Evolutionary conservation across 2,797 vertebrate species (phyloP).

Genomic region (Melopsittacus undulatus): DNA sequence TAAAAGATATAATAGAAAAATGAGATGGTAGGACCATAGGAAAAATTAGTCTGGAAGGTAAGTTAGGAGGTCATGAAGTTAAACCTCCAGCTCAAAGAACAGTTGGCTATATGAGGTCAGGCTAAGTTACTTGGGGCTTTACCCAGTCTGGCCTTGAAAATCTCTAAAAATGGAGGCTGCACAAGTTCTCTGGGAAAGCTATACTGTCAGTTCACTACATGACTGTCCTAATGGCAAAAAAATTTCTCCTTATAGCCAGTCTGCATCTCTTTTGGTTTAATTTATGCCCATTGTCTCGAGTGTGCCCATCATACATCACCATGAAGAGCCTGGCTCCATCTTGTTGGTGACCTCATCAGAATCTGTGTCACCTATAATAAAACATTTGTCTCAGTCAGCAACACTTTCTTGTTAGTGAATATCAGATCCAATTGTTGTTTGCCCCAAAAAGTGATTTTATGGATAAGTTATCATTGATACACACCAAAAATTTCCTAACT

Average conservation of each 20-base stretch:
- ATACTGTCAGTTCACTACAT: neutral
- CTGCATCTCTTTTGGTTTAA: neutral
- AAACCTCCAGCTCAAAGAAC: neutral
- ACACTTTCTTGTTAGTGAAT: neutral
- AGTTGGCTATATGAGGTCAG: neutral
- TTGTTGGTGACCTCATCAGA: neutral
- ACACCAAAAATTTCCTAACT: neutral
- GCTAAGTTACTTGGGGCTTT: neutral
- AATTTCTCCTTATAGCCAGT: neutral
- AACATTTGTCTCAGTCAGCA: neutral
- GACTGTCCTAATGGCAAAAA: neutral
- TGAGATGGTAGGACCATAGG: neutral
- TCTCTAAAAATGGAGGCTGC: neutral
- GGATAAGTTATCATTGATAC: neutral
- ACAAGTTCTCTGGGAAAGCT: neutral
- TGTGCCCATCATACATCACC: neutral
- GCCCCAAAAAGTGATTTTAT: neutral
- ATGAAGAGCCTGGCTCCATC: neutral
- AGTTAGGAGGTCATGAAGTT: neutral
- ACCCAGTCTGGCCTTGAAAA: neutral
- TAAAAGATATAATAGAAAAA: neutral
- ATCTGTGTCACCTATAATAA: neutral
- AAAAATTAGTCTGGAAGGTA: neutral
- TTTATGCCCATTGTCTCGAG: neutral
- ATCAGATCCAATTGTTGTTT: neutral